Base-by-base conservation (phyloP, 2,113 vertebrate species). In the Bagarius yarrelli region DNA sequence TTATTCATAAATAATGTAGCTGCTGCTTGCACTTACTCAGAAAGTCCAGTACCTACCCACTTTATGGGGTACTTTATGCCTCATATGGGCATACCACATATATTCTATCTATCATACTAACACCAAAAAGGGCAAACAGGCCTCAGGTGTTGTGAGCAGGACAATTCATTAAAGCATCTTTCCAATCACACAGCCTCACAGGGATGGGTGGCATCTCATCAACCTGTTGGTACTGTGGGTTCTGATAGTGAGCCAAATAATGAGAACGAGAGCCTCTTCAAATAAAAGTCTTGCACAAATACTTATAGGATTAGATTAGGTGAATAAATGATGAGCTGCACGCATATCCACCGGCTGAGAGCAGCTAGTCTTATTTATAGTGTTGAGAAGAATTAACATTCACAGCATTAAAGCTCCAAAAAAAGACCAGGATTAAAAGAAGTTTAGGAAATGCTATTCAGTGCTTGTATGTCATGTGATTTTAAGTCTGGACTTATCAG, bases 131-230 rank as follows among this genome's bases (percentile, higher is more conserved):
- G n/a, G n/a, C 80, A 85, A 80, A 80, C 55, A 71, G 80, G 71
- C 23, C 76, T 80, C 83, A 85, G 84, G 76, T 85, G 76, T 77
- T 71, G 76, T 44, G 50, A 79, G 44, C 63, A 64, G 69, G 25
- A 63, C 76, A 79, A 83, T 79, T 77, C 70, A 86, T 79, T 81
- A 60, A 63, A 55, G 71, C 72, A 57, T 70, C 56, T 44, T 79
- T 81, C 66, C 79, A 86, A 76, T 81, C 85, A 70, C 47, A 50
- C n/a, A 23, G 64, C 53, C 70, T 81, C 79, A 83, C 82, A 47
- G 61, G 79, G 79, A 83, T 77, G 73, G 27, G 50, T 76, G 75
- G 74, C 75, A 81, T 79, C 72, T 66, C 74, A 81, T 75, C 79
- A 79, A 70, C 55, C 75, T 79, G 27, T 79, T 69, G 63, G 63